Evolutionary conservation across 1,140 invertebrate genomes (phyloP).

Genomic region (Cyclargus thomasi): DNA sequence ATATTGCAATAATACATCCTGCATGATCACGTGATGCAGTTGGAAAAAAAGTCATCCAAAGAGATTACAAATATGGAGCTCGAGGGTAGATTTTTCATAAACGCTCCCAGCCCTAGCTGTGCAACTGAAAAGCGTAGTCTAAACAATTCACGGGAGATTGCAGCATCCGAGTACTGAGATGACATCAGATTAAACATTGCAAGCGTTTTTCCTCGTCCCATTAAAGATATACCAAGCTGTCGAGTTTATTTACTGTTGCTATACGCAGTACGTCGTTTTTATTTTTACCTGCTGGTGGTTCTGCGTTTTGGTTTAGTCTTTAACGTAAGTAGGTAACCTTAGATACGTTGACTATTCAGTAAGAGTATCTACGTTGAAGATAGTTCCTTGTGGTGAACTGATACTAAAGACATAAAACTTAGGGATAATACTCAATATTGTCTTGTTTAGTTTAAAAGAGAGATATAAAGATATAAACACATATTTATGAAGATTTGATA

Average conservation of each 20-base stretch:
- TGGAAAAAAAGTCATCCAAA: constrained; percentile 4
- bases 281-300: not conserved
- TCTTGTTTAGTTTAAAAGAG: too few relatives aligned
- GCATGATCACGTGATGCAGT: too few relatives aligned
- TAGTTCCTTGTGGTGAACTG: too few relatives aligned
- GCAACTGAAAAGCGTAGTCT: constrained; percentile 24
- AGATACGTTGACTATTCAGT: too few relatives aligned
- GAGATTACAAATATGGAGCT: too few relatives aligned
- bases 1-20: too few relatives aligned
- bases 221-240: constrained; percentile 30
- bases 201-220: constrained; percentile 48
- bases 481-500: too few relatives aligned
- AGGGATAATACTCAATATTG: too few relatives aligned
- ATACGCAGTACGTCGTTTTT: not conserved
- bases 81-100: not conserved
- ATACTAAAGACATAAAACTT: too few relatives aligned
- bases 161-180: constrained; percentile 34
- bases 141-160: constrained; percentile 42
- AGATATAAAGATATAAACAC: too few relatives aligned
- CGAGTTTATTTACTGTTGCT: constrained; percentile 18
- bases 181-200: constrained; percentile 56
- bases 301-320: not conserved
- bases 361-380: too few relatives aligned
- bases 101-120: not conserved
- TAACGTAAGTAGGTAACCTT: too few relatives aligned